These are phyloP conservation scores for Grammomys dolichurus DNA, from an alignment of 2,113 vertebrate genomes.

Conservation along the genomic window DNA sequence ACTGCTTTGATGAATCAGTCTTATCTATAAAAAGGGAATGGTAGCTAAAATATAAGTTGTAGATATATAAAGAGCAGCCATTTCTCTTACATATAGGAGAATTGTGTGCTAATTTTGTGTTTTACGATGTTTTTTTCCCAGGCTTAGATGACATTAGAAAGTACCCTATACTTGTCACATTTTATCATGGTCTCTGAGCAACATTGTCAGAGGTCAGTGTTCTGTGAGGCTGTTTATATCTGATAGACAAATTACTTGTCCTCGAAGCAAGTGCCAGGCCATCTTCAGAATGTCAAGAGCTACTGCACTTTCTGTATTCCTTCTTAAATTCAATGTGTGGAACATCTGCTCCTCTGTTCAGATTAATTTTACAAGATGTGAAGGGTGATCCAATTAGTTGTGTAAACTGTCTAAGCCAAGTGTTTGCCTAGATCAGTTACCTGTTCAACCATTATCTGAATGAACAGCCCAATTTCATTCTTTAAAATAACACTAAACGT, in stretches of 20 bases:
- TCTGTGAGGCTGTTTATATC: background rate
- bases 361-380: background rate
- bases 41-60: background rate
- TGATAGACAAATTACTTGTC: background rate
- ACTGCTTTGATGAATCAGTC: background rate
- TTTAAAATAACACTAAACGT: background rate
- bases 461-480: background rate
- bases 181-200: background rate
- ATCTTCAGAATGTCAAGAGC: background rate
- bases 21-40: background rate
- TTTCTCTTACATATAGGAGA: background rate
- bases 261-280: background rate
- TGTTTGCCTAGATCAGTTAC: background rate
- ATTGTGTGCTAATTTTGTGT: background rate
- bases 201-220: background rate
- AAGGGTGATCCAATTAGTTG: background rate
- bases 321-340: background rate
- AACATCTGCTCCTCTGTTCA: background rate
- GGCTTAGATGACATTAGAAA: background rate
- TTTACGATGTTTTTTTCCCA: background rate
- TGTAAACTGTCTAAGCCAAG: slow-evolving; percentile 23
- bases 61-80: background rate
- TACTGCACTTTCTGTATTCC: background rate
- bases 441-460: background rate
- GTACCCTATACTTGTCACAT: background rate